Evolutionary conservation across 2,113 vertebrate species (phyloP), one percentile per base, ranked within the genome.

Genomic region (Etheostoma spectabile): DNA sequence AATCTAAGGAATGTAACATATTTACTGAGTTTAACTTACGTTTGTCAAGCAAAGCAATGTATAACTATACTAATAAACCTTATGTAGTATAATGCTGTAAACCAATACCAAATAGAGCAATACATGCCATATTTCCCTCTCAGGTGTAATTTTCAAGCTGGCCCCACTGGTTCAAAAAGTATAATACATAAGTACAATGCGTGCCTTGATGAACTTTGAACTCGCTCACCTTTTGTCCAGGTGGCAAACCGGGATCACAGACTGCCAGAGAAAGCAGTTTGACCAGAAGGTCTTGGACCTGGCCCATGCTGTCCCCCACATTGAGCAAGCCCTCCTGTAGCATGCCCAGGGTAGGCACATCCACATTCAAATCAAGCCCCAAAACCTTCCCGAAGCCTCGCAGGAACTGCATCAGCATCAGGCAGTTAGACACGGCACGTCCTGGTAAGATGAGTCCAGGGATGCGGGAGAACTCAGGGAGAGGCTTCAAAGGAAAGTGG

Each of bases 381-480:
- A 99, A 93, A 84, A 99, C 98, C 94, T 98, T 99, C 74, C 98
- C 98, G 1, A 99, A 99, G 90, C 97, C 98, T 56, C 96, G 94
- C 89, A 99, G 94, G 94, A 99, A 99, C 93, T 99, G 98, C 81
- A 99, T 96, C 83, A 99, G 96, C 98, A 99, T 99, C 87, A 99
- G 95, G 88, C 98, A 99, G 86, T 98, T 95, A 0, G 98, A 97
- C 92, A 99, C 99, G 0, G 98, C 96, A 66, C 93, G 94, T 74
- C 98, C 98, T 14, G 96, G 95, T 1, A 99, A 95, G 87, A 99
- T 96, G 64, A 99, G 96, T 55, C 98, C 98, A 3, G 97, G 96
- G 80, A 99, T 99, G 61, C 97, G 96, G 85, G 95, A 96, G 84
- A 99, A 95, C 60, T 98, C 97, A 70, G 98, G 98, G 72, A 99